A percentile compares a stretch with the other conserved stretches of the same genome.
Conservation (phyloP, 2,113 vertebrate species). For the Amphilophus citrinellus region DNA sequence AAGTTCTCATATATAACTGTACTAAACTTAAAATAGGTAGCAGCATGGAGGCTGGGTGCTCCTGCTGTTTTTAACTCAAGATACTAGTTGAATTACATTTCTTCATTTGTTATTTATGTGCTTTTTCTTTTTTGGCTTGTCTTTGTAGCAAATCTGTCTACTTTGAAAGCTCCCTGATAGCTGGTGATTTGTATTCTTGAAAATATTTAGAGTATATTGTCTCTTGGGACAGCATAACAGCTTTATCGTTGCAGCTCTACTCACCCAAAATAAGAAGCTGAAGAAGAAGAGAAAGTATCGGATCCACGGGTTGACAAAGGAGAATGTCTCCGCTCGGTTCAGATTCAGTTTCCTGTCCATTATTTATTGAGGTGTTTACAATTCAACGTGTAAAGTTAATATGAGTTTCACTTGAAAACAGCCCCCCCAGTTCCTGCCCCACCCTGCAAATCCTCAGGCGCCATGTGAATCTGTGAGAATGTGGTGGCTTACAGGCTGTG, state of each 20-base stretch:
- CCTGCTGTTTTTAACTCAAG: conserved; percentile 13
- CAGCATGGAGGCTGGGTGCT: conserved; percentile 13
- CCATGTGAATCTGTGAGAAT: conserved; percentile 41
- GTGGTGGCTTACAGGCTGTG: not conserved
- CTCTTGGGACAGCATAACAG: not conserved
- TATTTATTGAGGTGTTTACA: conserved; percentile 4
- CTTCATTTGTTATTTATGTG: conserved; percentile 64
- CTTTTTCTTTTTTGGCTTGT: not conserved
- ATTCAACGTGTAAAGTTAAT: not conserved
- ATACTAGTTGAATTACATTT: conserved; percentile 33
- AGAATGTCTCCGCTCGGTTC: conserved; percentile 76
- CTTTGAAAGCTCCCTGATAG: conserved; percentile 1
- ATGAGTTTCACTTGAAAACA: conserved; percentile 29
- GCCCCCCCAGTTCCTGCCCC: conserved; percentile 17
- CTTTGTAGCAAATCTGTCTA: not conserved
- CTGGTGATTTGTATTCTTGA: conserved; percentile 16
- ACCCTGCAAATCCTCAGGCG: conserved; percentile 23
- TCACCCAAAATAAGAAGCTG: conserved; percentile 85
- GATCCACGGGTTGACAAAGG: conserved; percentile 82
- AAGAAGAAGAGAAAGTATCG: conserved; percentile 83
- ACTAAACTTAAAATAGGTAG: conserved; percentile 44
- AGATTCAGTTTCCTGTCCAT: conserved; percentile 78
- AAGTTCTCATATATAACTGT: conserved; percentile 47
- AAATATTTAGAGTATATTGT: not conserved
- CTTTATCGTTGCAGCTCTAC: conserved; percentile 41